These are phyloP conservation scores for Heliconius ismenius DNA, from an alignment of 2,888 invertebrate species.

Conservation along the genomic window DNA sequence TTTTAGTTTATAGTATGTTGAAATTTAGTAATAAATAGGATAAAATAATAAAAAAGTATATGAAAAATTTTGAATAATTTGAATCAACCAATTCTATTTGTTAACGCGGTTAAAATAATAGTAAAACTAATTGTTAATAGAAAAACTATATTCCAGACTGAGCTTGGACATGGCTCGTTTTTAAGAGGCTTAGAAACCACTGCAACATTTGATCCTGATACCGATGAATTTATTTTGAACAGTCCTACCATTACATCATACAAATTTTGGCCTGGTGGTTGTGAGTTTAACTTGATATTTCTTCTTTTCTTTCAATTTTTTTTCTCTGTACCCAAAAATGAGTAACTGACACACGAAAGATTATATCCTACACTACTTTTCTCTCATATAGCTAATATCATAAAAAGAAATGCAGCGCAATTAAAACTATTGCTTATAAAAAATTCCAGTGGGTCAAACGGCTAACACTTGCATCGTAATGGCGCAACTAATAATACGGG, in stretches of 20 bases:
- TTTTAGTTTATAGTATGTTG: neutral
- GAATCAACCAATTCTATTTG: neutral
- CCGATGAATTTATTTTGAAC: constrained; percentile 93
- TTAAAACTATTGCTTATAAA: neutral
- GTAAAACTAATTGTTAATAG: neutral
- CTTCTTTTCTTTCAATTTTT: neutral
- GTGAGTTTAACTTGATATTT: constrained; percentile 82
- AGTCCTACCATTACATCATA: constrained; percentile 93
- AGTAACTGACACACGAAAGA: no score
- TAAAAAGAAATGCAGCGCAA: neutral
- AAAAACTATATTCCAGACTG: constrained; percentile 84
- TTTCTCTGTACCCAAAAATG: no score
- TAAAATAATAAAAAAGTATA: neutral
- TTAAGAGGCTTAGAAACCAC: constrained; percentile 95
- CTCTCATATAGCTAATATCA: neutral
- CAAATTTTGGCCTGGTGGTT: constrained; percentile 98
- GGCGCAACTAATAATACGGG: constrained; percentile 90
- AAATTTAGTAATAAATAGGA: neutral
- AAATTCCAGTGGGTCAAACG: constrained; percentile 90
- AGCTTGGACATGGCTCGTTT: constrained; percentile 97
- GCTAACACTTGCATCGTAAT: constrained; percentile 93
- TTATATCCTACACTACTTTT: no score
- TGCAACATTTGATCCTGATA: constrained; percentile 91
- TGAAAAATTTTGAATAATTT: neutral
- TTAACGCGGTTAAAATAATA: neutral